A percentile compares a stretch with the other conserved stretches of the same genome.
These are phyloP conservation scores for Dromiciops gliroides DNA, from an alignment of 2,113 vertebrate species.

Conservation along the genomic window DNA sequence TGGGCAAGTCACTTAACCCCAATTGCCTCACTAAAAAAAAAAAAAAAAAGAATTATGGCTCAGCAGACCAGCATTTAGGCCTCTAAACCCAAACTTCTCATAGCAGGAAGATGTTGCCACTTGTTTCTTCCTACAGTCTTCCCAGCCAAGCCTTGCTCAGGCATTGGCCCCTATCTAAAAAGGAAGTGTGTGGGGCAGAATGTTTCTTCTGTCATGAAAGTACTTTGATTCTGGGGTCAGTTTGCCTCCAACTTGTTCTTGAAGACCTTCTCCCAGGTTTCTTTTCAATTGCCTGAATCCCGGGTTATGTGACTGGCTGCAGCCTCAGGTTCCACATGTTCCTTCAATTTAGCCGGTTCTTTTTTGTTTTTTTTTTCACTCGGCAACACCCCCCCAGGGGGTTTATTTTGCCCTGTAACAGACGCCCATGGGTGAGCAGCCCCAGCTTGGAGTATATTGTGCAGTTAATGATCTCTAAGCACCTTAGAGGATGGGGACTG, in stretches of 20 bases:
- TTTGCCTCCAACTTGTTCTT: not conserved
- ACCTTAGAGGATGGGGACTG: not conserved
- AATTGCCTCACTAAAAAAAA: no score
- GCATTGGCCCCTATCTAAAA: not conserved
- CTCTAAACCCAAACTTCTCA: not conserved
- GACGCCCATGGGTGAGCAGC: not conserved
- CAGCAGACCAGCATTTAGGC: not conserved
- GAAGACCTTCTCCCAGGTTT: not conserved
- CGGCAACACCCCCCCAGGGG: not conserved
- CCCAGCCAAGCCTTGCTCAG: not conserved
- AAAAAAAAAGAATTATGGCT: not conserved
- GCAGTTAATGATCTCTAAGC: constrained; percentile 45
- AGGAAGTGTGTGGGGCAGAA: not conserved
- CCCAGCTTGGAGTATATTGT: not conserved
- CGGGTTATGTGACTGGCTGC: not conserved
- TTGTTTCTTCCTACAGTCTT: not conserved
- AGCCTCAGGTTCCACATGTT: not conserved
- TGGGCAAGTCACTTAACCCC: no score
- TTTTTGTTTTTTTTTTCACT: no score
- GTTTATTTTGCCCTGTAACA: constrained; percentile 68
- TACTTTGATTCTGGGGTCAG: not conserved
- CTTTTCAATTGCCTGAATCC: not conserved
- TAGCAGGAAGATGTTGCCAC: not conserved
- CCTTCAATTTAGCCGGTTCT: not conserved
- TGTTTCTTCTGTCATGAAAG: not conserved